Base-by-base conservation (phyloP, 2,888 invertebrate genomes). In the Macaria liturata region DNA sequence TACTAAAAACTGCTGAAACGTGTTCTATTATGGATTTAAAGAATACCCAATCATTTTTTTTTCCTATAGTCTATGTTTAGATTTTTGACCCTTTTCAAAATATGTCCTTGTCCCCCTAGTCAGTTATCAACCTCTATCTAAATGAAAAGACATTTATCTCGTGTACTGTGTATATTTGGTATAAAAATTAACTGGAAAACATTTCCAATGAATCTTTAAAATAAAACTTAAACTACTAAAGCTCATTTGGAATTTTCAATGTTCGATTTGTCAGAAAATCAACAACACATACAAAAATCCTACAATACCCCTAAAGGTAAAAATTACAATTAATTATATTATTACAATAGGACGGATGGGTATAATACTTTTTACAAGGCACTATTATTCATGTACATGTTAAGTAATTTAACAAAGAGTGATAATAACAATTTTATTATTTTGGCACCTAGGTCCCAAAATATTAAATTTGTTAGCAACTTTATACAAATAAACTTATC, bases 161-260 rank as follows among this genome's bases (percentile, higher is more conserved):
- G 59, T 66, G 72, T 75, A 76, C 51, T 74, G 76, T 79, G 80
- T 91, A 87, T 91, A 90, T 91, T 91, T 91, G 91, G 91, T 88
- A 88, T 88, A 88, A 89, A 86, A 85, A 79, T 78, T 79, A 79
- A 80, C 78, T 78, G 79, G 82, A 78, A 80, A 74, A 62, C 75
- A 75, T 74, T 74, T 79, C 80, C 80, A 80, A 75, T 76, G 76
- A 78, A 83, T 76, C 79, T 75, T 79, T 74, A 79, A 77, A 74
- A 80, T 80, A 80, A 59, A 74, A 68, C 73, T 71, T 76, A 78
- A 37, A 54, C 54, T 69, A 67, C 67, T 67, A 71, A 66, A 68
- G 65, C 65, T 64, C 64, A 64, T 64, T 67, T 61, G 67, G 63
- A 60, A 65, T 60, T 63, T 32, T 51, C 55, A 30, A 39, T 47